Evolutionary conservation across 2,797 vertebrate genomes (phyloP), one percentile per base, ranked within the genome.

Genomic region (Pogoniulus pusillus): DNA sequence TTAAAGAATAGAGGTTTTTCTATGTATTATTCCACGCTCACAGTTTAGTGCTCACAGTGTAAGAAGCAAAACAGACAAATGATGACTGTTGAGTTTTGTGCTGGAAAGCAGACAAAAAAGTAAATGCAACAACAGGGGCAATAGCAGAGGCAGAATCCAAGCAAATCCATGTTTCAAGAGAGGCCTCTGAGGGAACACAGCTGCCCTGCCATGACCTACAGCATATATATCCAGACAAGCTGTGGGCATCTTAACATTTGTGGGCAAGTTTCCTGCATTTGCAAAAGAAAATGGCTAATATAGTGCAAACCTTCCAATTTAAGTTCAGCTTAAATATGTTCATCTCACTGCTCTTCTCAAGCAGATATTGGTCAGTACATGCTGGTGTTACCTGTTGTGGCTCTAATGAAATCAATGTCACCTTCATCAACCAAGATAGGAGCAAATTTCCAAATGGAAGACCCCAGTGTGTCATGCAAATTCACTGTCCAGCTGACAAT

Each of bases 41-140:
- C 96, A 96, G 95, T 93, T 97, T 96, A 97, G 95, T 96, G 88
- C 96, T 96, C 93, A 96, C 90, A 96, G 91, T 94, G 94, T 95
- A 95, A 76, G 90, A 95, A 95, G 93, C 95, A 89, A 93, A 90
- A 92, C 27, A 87, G 77, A 75, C 27, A 91, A 89, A 72, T 91
- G 66, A 95, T 2, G 7, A 82, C 79, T 54, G 30, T 18, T 51
- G 70, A 85, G 39, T 93, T 87, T 66, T 0, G 0, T 72, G 91
- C 26, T 60, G 79, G 75, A 54, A 76, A 66, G 43, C 22, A 22
- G 12, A 24, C 49, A 37, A 71, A 51, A 59, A 39, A 35, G n/a
- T 45, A 87, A 73, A 63, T 32, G 49, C 73, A 82, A 6, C 0
- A 82, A 84, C 7, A 63, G 26, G 82, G 78, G 29, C 66, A 91